phyloP scores from a whole-genome alignment of 1,140 invertebrate species.

The Neomicropteryx cornuta region DNA sequence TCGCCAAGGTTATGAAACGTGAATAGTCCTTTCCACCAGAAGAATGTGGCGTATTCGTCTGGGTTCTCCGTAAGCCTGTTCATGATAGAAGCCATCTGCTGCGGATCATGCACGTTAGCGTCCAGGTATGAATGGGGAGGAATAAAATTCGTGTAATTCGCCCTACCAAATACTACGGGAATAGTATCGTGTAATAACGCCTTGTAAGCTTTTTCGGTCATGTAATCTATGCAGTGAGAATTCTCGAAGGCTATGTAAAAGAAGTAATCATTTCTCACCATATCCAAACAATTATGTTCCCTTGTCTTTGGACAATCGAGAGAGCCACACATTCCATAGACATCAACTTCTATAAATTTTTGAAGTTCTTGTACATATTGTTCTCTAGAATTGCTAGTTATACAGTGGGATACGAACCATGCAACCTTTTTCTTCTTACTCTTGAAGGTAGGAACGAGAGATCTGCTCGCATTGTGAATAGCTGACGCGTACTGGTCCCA shows the following conservation, averaged over 20 bases:
- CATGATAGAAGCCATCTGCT: too few species aligned
- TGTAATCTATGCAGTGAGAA: constrained; percentile 45
- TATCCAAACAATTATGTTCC: constrained; percentile 27
- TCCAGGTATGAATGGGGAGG: too few species aligned
- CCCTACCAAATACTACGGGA: constrained; percentile 41
- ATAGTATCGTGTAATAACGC: constrained; percentile 32
- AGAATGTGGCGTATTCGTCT: too few species aligned
- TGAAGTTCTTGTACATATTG: constrained; percentile 43
- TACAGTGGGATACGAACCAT: constrained; percentile 55
- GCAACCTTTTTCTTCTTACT: constrained; percentile 34
- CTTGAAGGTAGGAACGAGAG: too few species aligned
- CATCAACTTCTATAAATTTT: constrained; percentile 46
- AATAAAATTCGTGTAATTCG: constrained; percentile 40
- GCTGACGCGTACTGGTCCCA: neutral
- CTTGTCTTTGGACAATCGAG: constrained; percentile 20
- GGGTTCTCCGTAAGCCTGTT: too few species aligned
- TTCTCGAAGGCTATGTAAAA: constrained; percentile 66
- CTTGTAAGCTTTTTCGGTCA: constrained; percentile 41
- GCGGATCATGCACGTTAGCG: too few species aligned
- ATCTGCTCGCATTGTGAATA: constrained; percentile 31
- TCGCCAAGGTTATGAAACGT: too few species aligned
- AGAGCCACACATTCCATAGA: constrained; percentile 53
- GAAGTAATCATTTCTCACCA: constrained; percentile 41
- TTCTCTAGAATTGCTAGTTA: constrained; percentile 38
- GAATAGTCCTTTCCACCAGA: too few species aligned